phyloP scores from a whole-genome alignment of 2,113 vertebrate species.

The Ammodytes marinus region DNA sequence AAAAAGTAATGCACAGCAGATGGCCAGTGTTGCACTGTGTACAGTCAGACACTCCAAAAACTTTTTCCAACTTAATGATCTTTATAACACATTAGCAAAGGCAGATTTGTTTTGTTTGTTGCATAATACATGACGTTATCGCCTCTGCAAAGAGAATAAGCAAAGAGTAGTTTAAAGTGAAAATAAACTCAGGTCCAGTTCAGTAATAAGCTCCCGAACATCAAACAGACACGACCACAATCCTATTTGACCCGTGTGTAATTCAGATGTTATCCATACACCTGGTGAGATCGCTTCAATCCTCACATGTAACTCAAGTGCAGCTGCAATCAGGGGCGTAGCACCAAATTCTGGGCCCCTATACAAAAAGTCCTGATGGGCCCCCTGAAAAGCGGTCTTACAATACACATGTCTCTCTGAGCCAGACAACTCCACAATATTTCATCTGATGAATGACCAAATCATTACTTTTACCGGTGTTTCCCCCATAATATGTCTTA shows the following conservation, averaged over 20 bases:
- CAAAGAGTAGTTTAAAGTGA: not conserved
- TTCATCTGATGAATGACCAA: no score
- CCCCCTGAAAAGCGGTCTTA: no score
- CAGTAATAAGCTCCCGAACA: not conserved
- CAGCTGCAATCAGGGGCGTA: no score
- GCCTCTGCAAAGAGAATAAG: not conserved
- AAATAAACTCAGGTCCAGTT: not conserved
- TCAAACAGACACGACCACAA: constrained; percentile 5
- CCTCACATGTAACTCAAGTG: not conserved
- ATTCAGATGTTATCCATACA: constrained; percentile 1
- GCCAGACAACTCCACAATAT: no score
- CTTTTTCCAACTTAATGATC: constrained; percentile 7
- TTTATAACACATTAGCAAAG: constrained; percentile 4
- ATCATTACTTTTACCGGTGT: no score
- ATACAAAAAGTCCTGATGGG: no score
- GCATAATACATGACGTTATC: constrained; percentile 1
- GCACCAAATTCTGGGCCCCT: no score
- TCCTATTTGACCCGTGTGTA: not conserved
- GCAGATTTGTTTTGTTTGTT: not conserved
- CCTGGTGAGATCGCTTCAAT: not conserved
- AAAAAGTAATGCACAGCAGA: constrained; percentile 59
- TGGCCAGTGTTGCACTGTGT: constrained; percentile 39
- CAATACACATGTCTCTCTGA: no score
- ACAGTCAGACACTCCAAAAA: constrained; percentile 30
- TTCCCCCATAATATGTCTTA: no score